Evolutionary conservation across 1,140 invertebrate genomes (phyloP).

Genomic region (Danaus plexippus): DNA sequence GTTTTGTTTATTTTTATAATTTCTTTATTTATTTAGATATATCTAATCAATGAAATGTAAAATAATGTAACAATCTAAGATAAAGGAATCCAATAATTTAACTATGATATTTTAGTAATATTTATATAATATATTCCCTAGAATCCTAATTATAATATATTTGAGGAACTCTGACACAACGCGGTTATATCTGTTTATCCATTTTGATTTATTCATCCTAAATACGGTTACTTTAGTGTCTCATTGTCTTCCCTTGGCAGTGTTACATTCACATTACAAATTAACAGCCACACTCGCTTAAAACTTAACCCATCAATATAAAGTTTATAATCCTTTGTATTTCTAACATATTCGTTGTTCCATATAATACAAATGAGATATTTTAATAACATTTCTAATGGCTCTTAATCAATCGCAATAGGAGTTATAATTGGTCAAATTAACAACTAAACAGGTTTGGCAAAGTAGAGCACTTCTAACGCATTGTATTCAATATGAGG

Average conservation of each 20-base stretch:
- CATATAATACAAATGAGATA: not conserved
- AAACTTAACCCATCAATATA: conserved; percentile 2
- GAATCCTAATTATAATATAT: too few species aligned
- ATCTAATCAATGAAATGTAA: too few species aligned
- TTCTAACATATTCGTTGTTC: conserved; percentile 2
- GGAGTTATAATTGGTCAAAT: conserved; percentile 9
- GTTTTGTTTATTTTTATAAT: too few species aligned
- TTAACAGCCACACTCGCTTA: not conserved
- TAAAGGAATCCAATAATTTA: too few species aligned
- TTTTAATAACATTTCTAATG: not conserved
- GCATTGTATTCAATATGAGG: conserved; percentile 21
- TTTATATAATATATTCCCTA: too few species aligned
- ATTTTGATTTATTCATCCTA: conserved; percentile 15
- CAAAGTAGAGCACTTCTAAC: conserved; percentile 15
- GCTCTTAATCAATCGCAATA: conserved; percentile 6
- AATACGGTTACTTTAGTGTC: conserved; percentile 19
- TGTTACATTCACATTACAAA: conserved; percentile 11
- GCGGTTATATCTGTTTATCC: too few species aligned
- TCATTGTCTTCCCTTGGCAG: conserved; percentile 23
- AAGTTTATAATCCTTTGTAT: conserved; percentile 3
- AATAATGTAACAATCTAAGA: too few species aligned
- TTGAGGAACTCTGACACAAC: too few species aligned
- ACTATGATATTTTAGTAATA: too few species aligned
- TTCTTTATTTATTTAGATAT: too few species aligned
- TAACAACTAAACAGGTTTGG: conserved; percentile 3